Base-by-base conservation (phyloP, 2,113 vertebrate species). In the Corythornis cristatus region DNA sequence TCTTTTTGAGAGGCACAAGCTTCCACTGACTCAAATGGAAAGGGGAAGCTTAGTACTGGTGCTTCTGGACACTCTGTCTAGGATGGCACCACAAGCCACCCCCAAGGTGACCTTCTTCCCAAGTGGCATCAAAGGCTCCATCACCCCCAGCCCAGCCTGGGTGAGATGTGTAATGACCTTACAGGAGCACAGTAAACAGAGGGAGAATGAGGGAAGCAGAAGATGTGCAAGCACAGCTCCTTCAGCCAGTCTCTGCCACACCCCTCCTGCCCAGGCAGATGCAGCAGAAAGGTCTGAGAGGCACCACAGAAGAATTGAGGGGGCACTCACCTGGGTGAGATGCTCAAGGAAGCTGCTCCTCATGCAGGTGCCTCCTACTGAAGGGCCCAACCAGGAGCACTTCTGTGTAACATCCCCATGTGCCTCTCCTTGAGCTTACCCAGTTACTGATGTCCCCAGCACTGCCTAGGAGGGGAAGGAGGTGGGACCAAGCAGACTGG, bases 1-100 rank as follows among this genome's bases (percentile, higher is more conserved):
- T 56, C 54, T 57, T 53, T 29, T 53, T 28, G 74, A 66, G 46
- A 91, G 72, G 75, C 84, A 73, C 89, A 85, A 82, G 64, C 77
- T 93, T 90, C 90, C 90, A 93, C 29, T 91, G 87, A 93, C 85
- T 96, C 95, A 95, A 22, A 8, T 56, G 91, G 91, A 94, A 97
- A 92, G n/a, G 78, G 85, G 93, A 96, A 94, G 90, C 85, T 54
- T 8, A 2, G 57, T 56, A 46, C 50, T 10, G 3, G 19, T 33
- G 68, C 83, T 67, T 60, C 72, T 61, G 73, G 71, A 46, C 46
- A 62, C 61, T 7, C 57, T 65, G 76, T 35, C 79, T 21, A 79
- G 57, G 60, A 85, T 42, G 51, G 66, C 57, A 94, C 51, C 1
- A 6, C 8, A 51, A 29, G 26, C n/a, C 66, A 56, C 1, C 22